These are phyloP conservation scores for Pimephales promelas DNA, from an alignment of 2,113 vertebrate genomes.

Conservation along the genomic window DNA sequence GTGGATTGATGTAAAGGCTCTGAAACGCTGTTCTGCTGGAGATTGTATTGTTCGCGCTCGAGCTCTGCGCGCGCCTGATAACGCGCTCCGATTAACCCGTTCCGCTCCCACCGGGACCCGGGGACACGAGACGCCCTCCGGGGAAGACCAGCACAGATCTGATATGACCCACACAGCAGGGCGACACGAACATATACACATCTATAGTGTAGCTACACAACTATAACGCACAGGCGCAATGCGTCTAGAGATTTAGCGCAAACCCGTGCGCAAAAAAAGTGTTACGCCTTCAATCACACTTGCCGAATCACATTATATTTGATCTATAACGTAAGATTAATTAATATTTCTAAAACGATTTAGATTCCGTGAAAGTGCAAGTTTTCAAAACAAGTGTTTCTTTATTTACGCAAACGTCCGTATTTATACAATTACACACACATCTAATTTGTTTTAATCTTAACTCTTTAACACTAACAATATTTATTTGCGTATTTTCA, in stretches of 20 bases:
- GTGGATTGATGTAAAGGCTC: no score
- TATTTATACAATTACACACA: neutral
- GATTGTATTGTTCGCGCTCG: no score
- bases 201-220: neutral
- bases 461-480: no score
- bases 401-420: neutral
- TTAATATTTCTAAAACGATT: neutral
- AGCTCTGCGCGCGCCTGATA: slow-evolving; percentile 74
- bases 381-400: neutral
- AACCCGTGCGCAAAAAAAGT: neutral
- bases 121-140: slow-evolving; percentile 17
- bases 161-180: neutral
- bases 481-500: no score
- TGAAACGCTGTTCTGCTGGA: no score
- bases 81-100: slow-evolving; percentile 72
- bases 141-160: neutral
- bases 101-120: slow-evolving; percentile 57
- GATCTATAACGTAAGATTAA: neutral
- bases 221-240: no score
- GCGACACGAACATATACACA: neutral
- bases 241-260: neutral
- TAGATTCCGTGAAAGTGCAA: neutral
- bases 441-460: neutral
- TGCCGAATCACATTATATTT: neutral
- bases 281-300: neutral